These are phyloP conservation scores for Onychomys torridus DNA, from an alignment of 2,797 vertebrate species.

Conservation along the genomic window DNA sequence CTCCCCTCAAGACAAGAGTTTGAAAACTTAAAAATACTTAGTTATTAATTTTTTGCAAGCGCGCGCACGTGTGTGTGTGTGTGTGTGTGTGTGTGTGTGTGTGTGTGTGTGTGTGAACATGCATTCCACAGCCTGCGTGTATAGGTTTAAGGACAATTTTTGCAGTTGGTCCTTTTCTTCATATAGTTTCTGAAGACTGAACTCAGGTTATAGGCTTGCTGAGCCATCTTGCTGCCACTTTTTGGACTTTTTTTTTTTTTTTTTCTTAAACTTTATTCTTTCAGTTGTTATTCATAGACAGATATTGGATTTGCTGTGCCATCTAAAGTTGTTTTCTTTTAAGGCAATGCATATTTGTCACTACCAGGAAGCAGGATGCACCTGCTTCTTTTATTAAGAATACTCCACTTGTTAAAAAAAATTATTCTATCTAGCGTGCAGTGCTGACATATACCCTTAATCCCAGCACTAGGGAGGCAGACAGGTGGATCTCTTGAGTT, in stretches of 20 bases:
- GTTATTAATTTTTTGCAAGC: background rate
- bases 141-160: background rate
- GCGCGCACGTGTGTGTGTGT: background rate
- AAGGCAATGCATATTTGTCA: background rate
- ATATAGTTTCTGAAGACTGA: background rate
- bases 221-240: background rate
- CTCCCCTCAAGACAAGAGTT: background rate
- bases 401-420: background rate
- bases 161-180: background rate
- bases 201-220: background rate
- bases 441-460: background rate
- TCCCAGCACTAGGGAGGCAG: background rate
- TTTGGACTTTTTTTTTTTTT: background rate
- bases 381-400: constrained; percentile 45
- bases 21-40: background rate
- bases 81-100: too few species aligned
- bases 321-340: background rate
- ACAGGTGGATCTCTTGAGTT: background rate
- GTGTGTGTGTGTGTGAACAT: background rate
- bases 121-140: background rate
- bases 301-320: constrained; percentile 14
- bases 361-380: background rate
- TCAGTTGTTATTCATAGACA: background rate
- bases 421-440: background rate
- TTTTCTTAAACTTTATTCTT: constrained; percentile 47